These are phyloP conservation scores for Dendrocincla tyrannina DNA, from an alignment of 2,797 vertebrate species.

Conservation along the genomic window DNA sequence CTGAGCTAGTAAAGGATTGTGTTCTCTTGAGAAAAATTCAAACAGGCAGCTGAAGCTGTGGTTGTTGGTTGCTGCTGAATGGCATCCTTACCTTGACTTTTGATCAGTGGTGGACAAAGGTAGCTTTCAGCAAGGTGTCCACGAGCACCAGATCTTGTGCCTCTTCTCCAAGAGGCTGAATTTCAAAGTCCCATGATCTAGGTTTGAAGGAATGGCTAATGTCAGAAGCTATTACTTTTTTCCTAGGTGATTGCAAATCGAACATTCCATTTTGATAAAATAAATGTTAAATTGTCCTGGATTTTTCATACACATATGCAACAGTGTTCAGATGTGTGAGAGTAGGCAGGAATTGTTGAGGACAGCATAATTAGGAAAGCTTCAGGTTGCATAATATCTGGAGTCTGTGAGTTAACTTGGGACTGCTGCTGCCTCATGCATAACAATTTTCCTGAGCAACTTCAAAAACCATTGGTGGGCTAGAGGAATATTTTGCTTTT, in stretches of 20 bases:
- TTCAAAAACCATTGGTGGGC: not conserved
- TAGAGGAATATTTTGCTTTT: not conserved
- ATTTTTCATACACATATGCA: not conserved
- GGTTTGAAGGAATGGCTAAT: not conserved
- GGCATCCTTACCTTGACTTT: not conserved
- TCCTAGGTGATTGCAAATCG: not conserved
- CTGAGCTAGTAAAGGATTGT: not conserved
- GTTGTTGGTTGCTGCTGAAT: not conserved
- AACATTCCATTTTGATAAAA: not conserved
- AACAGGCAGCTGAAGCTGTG: not conserved
- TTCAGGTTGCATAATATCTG: conserved; percentile 36
- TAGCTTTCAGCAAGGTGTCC: not conserved
- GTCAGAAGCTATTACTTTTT: not conserved
- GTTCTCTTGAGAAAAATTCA: not conserved
- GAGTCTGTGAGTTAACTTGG: not conserved
- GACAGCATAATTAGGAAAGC: conserved; percentile 26
- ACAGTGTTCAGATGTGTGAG: not conserved
- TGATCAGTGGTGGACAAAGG: not conserved
- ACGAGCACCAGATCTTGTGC: not conserved
- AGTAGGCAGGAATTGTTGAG: not conserved
- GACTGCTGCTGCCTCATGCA: not conserved
- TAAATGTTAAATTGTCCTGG: not conserved
- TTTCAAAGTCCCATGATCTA: not conserved
- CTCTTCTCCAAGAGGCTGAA: not conserved
- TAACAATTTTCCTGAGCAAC: conserved; percentile 5